Evolutionary conservation across 2,113 vertebrate species (phyloP), one percentile per base, ranked within the genome.

Genomic region (Morone chrysops): DNA sequence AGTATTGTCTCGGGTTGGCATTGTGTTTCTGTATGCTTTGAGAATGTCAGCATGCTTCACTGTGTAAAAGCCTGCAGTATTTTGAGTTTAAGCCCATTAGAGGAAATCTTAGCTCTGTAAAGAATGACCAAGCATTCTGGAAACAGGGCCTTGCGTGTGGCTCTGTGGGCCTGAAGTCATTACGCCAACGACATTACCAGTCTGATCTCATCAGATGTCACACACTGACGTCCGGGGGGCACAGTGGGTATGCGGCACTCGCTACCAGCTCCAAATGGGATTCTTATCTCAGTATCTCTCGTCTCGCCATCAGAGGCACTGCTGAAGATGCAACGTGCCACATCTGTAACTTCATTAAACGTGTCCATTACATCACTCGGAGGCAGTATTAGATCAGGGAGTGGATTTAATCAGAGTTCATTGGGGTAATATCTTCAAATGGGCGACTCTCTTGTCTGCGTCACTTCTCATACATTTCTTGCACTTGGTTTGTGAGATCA

Each of bases 281-380:
- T 88, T 86, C 86, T 91, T 91, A 91, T 92, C 91, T 86, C 81
- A 53, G 85, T 66, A 89, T 89, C 91, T 92, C 40, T 31, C 31
- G 31, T 31, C 76, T 84, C 48, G 51, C 81, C 86, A 81, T 88
- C 80, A 70, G 78, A 89, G 84, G 85, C 59, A 12, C 70, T 69
- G 80, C 78, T 31, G 68, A 89, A 87, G 85, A 92, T 76, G 84
- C 84, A 70, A 80, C 70, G 31, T 84, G 87, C 67, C 78, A 78
- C n/a, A 79, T 90, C 82, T 84, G 66, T 91, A 92, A 93, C 90
- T 87, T 90, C 81, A 90, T 93, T 92, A 92, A 84, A 90, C 41
- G 69, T 81, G 88, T 75, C 85, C 90, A 93, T 93, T 91, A 93
- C 92, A 93, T 91, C 90, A 91, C 86, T 90, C 47, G 5, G 75